phyloP scores from a whole-genome alignment of 1,140 invertebrate genomes.

The Orius insidiosus region DNA sequence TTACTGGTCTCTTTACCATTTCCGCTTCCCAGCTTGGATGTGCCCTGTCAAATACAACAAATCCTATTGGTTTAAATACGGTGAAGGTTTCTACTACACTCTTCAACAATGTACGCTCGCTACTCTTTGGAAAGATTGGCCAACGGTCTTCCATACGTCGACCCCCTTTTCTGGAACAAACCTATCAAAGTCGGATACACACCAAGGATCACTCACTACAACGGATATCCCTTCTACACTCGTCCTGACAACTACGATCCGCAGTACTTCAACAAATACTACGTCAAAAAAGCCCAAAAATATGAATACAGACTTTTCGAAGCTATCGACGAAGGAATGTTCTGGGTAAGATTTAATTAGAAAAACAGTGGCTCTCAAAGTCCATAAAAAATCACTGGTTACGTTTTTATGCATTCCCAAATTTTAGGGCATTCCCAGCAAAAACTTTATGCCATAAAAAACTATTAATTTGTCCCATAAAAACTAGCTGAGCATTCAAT shows the following conservation, averaged over 20 bases:
- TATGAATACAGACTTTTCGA: slow-evolving; percentile 13
- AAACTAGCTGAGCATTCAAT: too few relatives aligned
- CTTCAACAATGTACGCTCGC: slow-evolving; percentile 42
- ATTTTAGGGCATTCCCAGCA: neutral
- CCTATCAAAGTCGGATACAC: slow-evolving; percentile 26
- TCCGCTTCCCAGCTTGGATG: slow-evolving; percentile 46
- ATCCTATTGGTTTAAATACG: slow-evolving; percentile 32
- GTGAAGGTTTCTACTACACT: slow-evolving; percentile 39
- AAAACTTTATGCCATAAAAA: too few relatives aligned
- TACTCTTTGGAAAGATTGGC: slow-evolving; percentile 51
- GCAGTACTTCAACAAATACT: neutral
- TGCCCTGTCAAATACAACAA: slow-evolving; percentile 30
- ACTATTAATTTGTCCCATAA: too few relatives aligned
- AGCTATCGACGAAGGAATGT: slow-evolving; percentile 2
- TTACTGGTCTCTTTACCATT: slow-evolving; percentile 42
- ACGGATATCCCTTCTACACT: slow-evolving; percentile 12
- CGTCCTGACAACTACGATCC: slow-evolving; percentile 9
- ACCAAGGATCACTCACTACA: slow-evolving; percentile 11
- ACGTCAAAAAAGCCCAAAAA: slow-evolving; percentile 7
- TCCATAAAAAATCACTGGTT: neutral
- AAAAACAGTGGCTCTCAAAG: neutral
- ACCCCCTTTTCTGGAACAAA: slow-evolving; percentile 33
- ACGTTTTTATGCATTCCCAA: neutral
- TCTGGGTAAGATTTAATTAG: slow-evolving; percentile 3
- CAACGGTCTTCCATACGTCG: slow-evolving; percentile 40